Evolutionary conservation across 2,113 vertebrate species (phyloP), one percentile per base, ranked within the genome.

Genomic region (Grus americana): DNA sequence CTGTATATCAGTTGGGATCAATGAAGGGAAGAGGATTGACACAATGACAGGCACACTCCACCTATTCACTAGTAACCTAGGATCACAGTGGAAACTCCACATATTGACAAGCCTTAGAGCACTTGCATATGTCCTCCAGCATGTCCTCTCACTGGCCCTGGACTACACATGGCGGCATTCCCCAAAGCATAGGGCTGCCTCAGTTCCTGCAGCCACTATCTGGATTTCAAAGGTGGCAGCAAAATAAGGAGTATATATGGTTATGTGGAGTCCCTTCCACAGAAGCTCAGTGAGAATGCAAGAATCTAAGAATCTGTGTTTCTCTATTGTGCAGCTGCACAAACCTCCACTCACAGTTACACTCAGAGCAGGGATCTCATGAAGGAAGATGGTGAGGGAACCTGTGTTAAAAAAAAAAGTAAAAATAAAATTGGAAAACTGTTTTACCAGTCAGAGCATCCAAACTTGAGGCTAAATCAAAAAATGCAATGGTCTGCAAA

Each of bases 101-200:
- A 12, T 50, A 26, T 9, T 63, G 75, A 40, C 46, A 66, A 73
- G 42, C 16, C 62, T 79, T 49, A 62, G n/a, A 80, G 27, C 9
- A 11, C 11, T 67, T 3, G 0, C 2, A 1, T 15, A 17, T 17
- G 16, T 62, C 11, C 7, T 59, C 19, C 15, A n/a, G 8, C 40
- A 42, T 42, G 10, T 57, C 30, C 11, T 57, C 16, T 65, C 11
- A n/a, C 24, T n/a, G 15, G 13, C 55, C 23, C 16, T 61, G 66
- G 23, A 38, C 36, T 52, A 44, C 36, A 27, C 22, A 55, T 12
- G 54, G 21, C 16, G 79, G 47, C 10, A 40, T 44, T 74, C 34
- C 42, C 27, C 26, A 81, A 91, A 88, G 57, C 30, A 67, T 15
- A 49, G 0, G 1, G 11, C 17, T 86, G 52, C 16, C 54, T 89